Conservation (phyloP, 1,140 invertebrate genomes). For the Adelges cooleyi region DNA sequence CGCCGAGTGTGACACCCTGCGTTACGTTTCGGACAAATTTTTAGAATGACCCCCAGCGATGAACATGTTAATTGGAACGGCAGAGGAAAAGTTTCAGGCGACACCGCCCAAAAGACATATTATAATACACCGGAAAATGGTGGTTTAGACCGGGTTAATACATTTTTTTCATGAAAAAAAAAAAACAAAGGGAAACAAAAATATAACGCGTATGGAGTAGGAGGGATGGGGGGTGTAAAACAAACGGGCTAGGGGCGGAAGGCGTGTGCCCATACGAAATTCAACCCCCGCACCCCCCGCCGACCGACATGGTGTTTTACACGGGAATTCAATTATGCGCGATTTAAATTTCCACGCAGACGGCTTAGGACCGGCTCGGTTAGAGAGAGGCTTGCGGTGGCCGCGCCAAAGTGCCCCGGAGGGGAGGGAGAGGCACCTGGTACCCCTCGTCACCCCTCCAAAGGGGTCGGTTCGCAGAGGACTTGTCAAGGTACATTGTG, state of each 20-base stretch:
- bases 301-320: background rate
- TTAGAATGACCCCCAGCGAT: too few species aligned
- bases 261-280: too few species aligned
- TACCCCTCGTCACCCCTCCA: too few species aligned
- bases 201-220: background rate
- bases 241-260: too few species aligned
- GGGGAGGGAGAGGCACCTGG: background rate
- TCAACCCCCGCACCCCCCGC: too few species aligned
- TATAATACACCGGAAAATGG: background rate
- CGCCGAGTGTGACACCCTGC: too few species aligned
- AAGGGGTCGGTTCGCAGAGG: background rate
- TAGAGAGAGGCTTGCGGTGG: background rate
- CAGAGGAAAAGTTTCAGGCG: too few species aligned
- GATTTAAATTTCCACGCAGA: background rate
- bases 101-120: too few species aligned
- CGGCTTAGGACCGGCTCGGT: background rate
- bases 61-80: too few species aligned
- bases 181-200: background rate
- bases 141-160: background rate
- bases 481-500: slow-evolving; percentile 22
- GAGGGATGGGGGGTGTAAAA: too few species aligned
- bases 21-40: too few species aligned
- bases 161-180: too few species aligned
- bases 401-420: background rate
- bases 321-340: background rate